Evolutionary conservation across 2,888 invertebrate genomes (phyloP), one percentile per base, ranked within the genome.

Genomic region (Glyphotaelius pellucidus): DNA sequence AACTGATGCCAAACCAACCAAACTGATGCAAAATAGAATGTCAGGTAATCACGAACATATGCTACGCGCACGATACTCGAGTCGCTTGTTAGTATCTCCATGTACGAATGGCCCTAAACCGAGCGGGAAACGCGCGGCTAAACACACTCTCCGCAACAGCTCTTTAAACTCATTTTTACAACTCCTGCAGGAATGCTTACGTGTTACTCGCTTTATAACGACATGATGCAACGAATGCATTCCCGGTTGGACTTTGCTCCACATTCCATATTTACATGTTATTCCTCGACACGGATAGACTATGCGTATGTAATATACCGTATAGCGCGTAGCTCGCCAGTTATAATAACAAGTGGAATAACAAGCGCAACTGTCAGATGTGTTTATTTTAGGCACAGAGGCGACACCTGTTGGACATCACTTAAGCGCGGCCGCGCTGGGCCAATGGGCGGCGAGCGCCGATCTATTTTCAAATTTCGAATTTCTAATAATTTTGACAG

Each of bases 321-420:
- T 9, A n/a, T 25, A n/a, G 67, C 67, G 67, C 67, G 67, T 35
- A 25, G 42, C 86, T 42, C 31, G 3, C 7, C 35, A 35, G 35
- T 42, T 35, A 86, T 86, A 86, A 89, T 38, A 89, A 91, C 35
- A 90, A 52, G 83, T 32, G 47, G 32, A 85, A 42, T 85, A 86
- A 42, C 86, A 42, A 47, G 86, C 35, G 35, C 84, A 90, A 79
- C 85, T 67, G 84, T 90, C 85, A 67, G 81, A 52, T 67, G 89
- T 87, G 88, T 92, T 92, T 92, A 92, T 92, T 91, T 90, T 91
- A 89, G 89, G 90, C 88, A 79, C 91, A 81, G 85, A 90, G 90
- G 92, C 91, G 90, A 92, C 92, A 92, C 92, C 92, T 92, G 92
- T 91, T 92, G 92, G 92, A 83, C 92, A 91, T 92, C 92, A 92